phyloP scores from a whole-genome alignment of 2,888 invertebrate species.

The Dryocosmus kuriphilus region DNA sequence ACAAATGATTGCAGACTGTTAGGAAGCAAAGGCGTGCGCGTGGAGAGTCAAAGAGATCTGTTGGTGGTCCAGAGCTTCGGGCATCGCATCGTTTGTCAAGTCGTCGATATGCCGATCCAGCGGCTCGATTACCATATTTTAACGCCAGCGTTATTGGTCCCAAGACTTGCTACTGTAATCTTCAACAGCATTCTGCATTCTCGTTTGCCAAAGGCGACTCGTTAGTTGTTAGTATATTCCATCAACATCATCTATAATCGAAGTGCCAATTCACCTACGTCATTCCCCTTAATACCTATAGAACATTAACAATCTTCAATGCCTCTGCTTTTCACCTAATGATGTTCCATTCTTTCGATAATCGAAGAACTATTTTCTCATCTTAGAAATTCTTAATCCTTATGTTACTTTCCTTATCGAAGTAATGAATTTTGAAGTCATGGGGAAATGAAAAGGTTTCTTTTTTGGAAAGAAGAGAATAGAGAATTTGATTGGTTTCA shows the following conservation, averaged over 20 bases:
- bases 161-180: conserved; percentile 74
- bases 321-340: neutral
- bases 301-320: conserved; percentile 3
- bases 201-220: conserved; percentile 50
- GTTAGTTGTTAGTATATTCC: conserved; percentile 55
- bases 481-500: too few relatives aligned
- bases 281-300: conserved; percentile 21
- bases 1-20: conserved; percentile 74
- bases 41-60: conserved; percentile 65
- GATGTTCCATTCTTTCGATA: neutral
- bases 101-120: conserved; percentile 77
- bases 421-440: neutral
- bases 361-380: neutral
- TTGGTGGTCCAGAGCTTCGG: conserved; percentile 75
- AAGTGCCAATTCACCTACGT: conserved; percentile 53
- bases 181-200: conserved; percentile 66
- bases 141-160: conserved; percentile 75
- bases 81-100: conserved; percentile 77
- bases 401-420: too few relatives aligned
- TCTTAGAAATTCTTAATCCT: neutral
- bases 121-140: conserved; percentile 77
- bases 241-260: conserved; percentile 54
- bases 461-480: too few relatives aligned
- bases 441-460: too few relatives aligned
- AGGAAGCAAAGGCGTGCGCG: conserved; percentile 58